A percentile compares a stretch with the other conserved stretches of the same genome.
Conservation (phyloP, 2,113 vertebrate species). For the Isichthys henryi region DNA sequence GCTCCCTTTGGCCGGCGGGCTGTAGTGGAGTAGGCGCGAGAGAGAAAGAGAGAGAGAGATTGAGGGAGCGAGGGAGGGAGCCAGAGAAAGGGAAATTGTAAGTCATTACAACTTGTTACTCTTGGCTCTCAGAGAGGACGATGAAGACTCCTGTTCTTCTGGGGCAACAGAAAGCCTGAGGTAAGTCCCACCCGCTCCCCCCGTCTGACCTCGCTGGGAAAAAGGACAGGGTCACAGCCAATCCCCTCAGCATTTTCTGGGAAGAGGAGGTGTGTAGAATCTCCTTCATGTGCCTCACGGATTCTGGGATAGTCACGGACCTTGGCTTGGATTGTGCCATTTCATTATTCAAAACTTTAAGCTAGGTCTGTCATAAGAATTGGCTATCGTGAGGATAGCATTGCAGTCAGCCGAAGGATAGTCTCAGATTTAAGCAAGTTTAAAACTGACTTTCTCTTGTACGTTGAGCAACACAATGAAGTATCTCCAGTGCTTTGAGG, state of each 20-base stretch:
- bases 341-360: neutral
- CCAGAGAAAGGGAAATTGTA: constrained; percentile 39
- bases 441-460: neutral
- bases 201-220: neutral
- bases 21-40: constrained; percentile 33
- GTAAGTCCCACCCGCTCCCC: constrained; percentile 36
- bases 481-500: neutral
- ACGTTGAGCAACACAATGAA: neutral
- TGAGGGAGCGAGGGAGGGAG: constrained; percentile 9
- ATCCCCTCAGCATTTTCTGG: constrained; percentile 22
- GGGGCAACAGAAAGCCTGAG: constrained; percentile 46
- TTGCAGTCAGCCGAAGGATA: neutral
- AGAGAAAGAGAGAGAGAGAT: constrained; percentile 34
- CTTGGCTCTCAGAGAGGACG: constrained; percentile 41
- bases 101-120: constrained; percentile 63
- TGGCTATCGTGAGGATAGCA: neutral
- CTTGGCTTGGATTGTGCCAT: constrained; percentile 10
- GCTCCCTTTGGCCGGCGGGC: constrained; percentile 44
- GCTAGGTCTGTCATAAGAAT: neutral
- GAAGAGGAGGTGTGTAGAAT: constrained; percentile 34
- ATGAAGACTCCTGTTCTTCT: constrained; percentile 50
- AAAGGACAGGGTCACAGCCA: neutral
- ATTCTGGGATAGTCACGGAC: constrained; percentile 19
- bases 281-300: constrained; percentile 35
- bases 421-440: neutral